Evolutionary conservation across 2,888 invertebrate genomes (phyloP), one percentile per base, ranked within the genome.

Genomic region (Nemoura dubitans): DNA sequence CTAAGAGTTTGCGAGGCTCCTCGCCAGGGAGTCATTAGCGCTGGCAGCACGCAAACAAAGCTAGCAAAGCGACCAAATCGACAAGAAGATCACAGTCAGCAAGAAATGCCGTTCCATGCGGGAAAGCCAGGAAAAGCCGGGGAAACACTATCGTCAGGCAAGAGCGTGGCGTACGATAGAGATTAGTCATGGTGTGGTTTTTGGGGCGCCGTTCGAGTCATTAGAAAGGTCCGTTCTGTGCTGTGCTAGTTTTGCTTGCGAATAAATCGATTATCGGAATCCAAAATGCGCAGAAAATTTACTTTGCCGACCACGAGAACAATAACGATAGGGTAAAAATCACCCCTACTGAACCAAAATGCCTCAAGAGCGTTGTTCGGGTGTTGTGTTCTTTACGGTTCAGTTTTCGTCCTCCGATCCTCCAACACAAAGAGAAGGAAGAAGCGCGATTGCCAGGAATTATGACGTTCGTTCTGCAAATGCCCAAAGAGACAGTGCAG

Each of bases 11-110:
- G 83, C 83, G 29, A 36, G 83, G n/a, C 25, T 21, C 83, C 36
- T 26, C 83, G 42, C 83, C 83, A 21, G 26, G 83, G 83, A 36
- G 83, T 83, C 83, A 83, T 83, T 83, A 83, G 83, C 30, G 81
- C 30, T 29, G 28, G 83, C 36, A 30, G 30, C 82, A 30, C 82
- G 30, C 78, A 78, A 26, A 78, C 78, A 78, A 78, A 26, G 78
- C 59, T 59, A 59, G 59, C 59, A 59, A 59, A 59, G 59, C 59
- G 59, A 14, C 16, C 59, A 59, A 59, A 59, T 59, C 59, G 59
- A 59, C 59, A 59, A 59, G 59, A 59, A 59, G 59, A 59, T 59
- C 59, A 10, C 16, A 59, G 59, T 59, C 59, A 59, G 59, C 59
- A 59, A 59, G 59, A 59, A 59, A 59, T 59, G 59, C 59, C 59